Percentiles rank a stretch among this genome's conserved stretches.
phyloP scores from a whole-genome alignment of 2,888 invertebrate species.

The Antheraea assamensis region DNA sequence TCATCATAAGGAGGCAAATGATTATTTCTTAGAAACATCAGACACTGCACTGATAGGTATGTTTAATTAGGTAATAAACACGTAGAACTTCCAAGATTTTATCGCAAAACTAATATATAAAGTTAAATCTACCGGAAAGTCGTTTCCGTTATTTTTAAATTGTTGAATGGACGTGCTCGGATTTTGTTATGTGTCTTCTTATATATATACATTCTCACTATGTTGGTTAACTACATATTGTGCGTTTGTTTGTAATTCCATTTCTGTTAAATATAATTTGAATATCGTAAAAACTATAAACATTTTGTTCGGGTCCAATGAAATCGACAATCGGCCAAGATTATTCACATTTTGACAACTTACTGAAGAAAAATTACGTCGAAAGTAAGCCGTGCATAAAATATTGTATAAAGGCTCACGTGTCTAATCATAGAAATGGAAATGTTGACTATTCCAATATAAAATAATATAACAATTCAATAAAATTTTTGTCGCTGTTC shows the following conservation, averaged over 20 bases:
- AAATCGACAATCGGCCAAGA: not conserved
- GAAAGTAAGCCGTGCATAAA: not conserved
- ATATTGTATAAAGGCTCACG: not conserved
- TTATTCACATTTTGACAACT: not conserved
- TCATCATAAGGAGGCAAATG: not conserved
- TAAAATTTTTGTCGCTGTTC: too few species aligned
- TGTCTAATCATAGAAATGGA: too few species aligned
- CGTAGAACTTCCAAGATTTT: not conserved
- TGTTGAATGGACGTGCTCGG: constrained; percentile 6
- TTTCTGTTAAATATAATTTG: not conserved
- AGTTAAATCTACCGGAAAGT: constrained; percentile 7
- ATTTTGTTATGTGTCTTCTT: not conserved
- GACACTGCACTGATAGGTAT: not conserved
- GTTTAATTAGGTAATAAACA: not conserved
- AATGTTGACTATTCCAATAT: too few species aligned
- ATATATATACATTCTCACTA: not conserved
- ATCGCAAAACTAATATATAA: constrained; percentile 10
- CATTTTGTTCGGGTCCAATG: not conserved
- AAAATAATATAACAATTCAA: too few species aligned
- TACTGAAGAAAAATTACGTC: not conserved
- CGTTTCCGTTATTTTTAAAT: constrained; percentile 12
- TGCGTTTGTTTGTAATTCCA: not conserved
- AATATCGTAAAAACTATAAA: not conserved
- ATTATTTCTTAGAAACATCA: not conserved
- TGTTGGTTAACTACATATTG: not conserved